Conservation (phyloP, 2,797 vertebrate species). For the Etheostoma nigrum region DNA sequence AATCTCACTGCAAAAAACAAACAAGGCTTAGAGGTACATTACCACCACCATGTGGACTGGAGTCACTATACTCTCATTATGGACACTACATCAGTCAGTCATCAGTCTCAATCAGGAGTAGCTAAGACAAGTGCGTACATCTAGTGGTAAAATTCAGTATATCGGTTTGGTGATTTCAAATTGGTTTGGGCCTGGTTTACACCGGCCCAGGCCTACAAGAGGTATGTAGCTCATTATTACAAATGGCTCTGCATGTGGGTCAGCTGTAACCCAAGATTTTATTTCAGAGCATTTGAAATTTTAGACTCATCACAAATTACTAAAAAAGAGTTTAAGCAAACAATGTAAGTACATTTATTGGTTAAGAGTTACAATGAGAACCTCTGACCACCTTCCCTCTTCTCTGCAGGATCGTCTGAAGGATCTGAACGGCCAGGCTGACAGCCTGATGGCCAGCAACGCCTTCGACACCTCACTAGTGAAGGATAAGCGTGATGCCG, state of each 20-base stretch:
- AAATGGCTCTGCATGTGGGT: slow-evolving; percentile 6
- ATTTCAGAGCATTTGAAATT: background rate
- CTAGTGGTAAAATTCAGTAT: too few relatives aligned
- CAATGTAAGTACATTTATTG: background rate
- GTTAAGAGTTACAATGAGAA: background rate
- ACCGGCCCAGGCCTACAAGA: too few relatives aligned
- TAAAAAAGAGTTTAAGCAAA: background rate
- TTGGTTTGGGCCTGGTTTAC: too few relatives aligned
- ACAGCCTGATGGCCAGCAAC: slow-evolving; percentile 96
- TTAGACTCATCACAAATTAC: background rate
- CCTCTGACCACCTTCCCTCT: background rate
- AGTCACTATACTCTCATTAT: too few relatives aligned
- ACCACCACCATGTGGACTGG: too few relatives aligned
- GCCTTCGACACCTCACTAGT: slow-evolving; percentile 97
- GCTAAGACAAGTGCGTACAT: too few relatives aligned
- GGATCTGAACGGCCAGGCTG: slow-evolving; percentile 96
- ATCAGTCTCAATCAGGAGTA: too few relatives aligned
- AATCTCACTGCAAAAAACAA: too few relatives aligned
- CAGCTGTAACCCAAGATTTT: background rate
- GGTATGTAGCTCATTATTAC: too few relatives aligned
- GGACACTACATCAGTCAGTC: too few relatives aligned
- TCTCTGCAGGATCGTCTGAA: slow-evolving; percentile 93
- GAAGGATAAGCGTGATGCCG: slow-evolving; percentile 94
- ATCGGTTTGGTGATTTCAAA: too few relatives aligned
- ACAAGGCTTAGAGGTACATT: too few relatives aligned